Conservation (phyloP, 2,797 vertebrate species). For the Podarcis lilfordi region DNA sequence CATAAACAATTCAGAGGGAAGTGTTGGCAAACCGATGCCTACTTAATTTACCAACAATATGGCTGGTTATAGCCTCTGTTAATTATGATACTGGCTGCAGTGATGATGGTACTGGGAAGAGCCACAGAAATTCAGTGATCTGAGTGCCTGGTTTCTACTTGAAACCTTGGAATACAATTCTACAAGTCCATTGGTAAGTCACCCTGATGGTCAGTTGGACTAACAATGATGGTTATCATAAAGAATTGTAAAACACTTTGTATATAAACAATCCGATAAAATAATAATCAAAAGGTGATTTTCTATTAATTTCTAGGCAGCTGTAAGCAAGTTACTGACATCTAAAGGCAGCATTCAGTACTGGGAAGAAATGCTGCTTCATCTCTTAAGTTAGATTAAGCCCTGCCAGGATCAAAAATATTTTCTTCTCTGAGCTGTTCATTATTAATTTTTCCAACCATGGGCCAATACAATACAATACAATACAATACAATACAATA, state of each 20-base stretch:
- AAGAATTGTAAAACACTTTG: background rate
- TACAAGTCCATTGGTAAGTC: too few relatives aligned
- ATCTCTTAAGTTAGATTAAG: background rate
- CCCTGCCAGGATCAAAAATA: background rate
- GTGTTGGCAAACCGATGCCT: background rate
- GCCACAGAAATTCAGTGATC: background rate
- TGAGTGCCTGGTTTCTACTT: background rate
- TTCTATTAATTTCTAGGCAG: background rate
- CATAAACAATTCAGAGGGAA: slow-evolving; percentile 8
- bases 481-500: background rate
- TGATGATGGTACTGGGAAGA: background rate
- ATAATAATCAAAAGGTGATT: background rate
- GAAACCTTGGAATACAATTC: background rate
- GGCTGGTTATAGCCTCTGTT: background rate
- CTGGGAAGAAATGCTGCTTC: background rate
- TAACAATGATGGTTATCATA: background rate
- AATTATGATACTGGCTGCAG: background rate
- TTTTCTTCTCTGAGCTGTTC: background rate
- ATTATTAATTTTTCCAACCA: background rate
- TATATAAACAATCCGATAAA: background rate
- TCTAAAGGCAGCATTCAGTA: background rate
- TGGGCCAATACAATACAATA: background rate
- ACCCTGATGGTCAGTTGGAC: background rate
- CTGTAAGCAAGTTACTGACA: slow-evolving; percentile 1
- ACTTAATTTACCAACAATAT: slow-evolving; percentile 18